A percentile compares a stretch with the other conserved stretches of the same genome.
These are phyloP conservation scores for Rhyzopertha dominica DNA, from an alignment of 1,140 invertebrate species.

Conservation along the genomic window DNA sequence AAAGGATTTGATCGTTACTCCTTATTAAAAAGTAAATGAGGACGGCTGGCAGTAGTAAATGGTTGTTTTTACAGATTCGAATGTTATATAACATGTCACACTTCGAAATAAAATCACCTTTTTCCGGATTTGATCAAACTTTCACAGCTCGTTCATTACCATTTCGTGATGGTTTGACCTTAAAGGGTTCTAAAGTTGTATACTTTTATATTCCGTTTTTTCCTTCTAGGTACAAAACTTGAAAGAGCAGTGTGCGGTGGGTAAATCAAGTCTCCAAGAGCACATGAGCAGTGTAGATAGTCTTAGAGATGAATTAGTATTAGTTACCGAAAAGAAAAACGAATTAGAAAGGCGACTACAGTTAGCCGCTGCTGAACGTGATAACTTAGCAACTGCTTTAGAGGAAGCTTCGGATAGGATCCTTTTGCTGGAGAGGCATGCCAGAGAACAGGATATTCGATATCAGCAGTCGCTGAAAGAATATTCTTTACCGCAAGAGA, in stretches of 20 bases:
- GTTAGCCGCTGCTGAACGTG: constrained; percentile 68
- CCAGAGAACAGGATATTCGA: constrained; percentile 69
- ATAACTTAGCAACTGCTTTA: constrained; percentile 67
- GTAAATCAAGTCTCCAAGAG: constrained; percentile 64
- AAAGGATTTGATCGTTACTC: no score
- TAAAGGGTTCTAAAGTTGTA: no score
- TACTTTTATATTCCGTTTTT: no score
- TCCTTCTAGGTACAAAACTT: no score
- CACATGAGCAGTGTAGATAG: constrained; percentile 85
- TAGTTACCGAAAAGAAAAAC: constrained; percentile 76
- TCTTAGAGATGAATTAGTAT: constrained; percentile 78
- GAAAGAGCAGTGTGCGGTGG: constrained; percentile 75
- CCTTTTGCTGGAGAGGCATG: constrained; percentile 73
- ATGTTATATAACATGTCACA: no score
- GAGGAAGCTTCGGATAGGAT: constrained; percentile 89
- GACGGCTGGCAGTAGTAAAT: no score
- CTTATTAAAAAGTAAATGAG: no score
- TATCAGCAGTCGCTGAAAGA: constrained; percentile 58
- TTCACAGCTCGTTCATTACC: no score
- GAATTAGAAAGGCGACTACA: constrained; percentile 78
- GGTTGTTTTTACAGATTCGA: no score
- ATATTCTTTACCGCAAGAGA: constrained; percentile 55
- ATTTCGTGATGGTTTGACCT: no score
- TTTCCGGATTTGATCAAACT: no score
- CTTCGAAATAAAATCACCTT: no score